Conservation (phyloP, 92 coral and sea anemone genomes). For the Ricordea florida region DNA sequence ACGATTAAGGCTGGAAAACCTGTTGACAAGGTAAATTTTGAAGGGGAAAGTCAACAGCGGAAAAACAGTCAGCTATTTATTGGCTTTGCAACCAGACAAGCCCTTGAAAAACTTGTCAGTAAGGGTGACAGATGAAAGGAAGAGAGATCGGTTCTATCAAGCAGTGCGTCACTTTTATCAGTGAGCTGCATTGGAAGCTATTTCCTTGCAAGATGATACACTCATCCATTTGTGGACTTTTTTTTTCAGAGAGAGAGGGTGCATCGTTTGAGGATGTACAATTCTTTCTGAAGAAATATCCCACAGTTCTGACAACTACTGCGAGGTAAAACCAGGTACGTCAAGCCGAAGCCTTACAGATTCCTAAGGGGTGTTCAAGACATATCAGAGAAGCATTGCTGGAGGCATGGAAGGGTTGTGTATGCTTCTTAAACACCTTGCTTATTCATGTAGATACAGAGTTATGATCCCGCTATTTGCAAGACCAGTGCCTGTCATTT, state of each 20-base stretch:
- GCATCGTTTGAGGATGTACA: slow-evolving; percentile 45
- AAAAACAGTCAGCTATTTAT: slow-evolving; percentile 31
- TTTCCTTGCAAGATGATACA: slow-evolving; percentile 21
- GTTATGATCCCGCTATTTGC: slow-evolving; percentile 5
- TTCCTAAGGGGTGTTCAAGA: slow-evolving; percentile 16
- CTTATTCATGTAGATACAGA: slow-evolving; percentile 24
- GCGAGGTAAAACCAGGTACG: background rate
- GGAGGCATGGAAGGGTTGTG: slow-evolving; percentile 24
- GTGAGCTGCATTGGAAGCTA: slow-evolving; percentile 36
- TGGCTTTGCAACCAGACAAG: slow-evolving; percentile 35
- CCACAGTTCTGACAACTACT: slow-evolving; percentile 17
- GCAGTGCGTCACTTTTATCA: slow-evolving; percentile 48
- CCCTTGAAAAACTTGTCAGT: slow-evolving; percentile 7
- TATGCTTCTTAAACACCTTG: slow-evolving; percentile 25
- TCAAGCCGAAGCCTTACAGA: no score
- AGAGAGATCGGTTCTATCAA: slow-evolving; percentile 32
- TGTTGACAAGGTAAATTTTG: slow-evolving; percentile 2
- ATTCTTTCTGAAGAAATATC: slow-evolving; percentile 36
- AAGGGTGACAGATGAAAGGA: slow-evolving; percentile 25
- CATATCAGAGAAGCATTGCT: slow-evolving; percentile 15
- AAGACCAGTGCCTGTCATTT: background rate
- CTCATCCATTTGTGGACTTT: slow-evolving; percentile 45
- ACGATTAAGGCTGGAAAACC: slow-evolving; percentile 28
- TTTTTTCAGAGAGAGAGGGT: slow-evolving; percentile 42
- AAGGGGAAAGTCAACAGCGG: slow-evolving; percentile 15